Base-by-base conservation (phyloP, 2,113 vertebrate genomes). In the Pandion haliaetus region DNA sequence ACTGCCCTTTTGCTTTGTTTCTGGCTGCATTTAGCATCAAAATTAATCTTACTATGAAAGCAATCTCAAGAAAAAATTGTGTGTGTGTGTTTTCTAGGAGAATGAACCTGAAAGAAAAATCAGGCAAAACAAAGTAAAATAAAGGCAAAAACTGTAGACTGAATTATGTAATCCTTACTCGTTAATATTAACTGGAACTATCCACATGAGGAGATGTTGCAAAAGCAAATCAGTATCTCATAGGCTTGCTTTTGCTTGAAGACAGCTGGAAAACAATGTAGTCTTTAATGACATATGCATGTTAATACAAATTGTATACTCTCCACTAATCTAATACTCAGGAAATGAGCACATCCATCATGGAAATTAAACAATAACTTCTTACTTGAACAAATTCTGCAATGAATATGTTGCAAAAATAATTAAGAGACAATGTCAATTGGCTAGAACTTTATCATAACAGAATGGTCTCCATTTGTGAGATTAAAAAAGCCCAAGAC, bases 331-430 rank as follows among this genome's bases (percentile, higher is more conserved):
- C 93, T 96, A 97, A 96, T 97, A 96, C 82, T 96, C 40, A 78
- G 88, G 86, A 97, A 97, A 97, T 97, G 96, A 98, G 96, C 90
- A 94, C 81, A 96, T 98, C 96, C 91, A 95, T 98, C 98, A 96
- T 57, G 47, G 82, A 98, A 97, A 95, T 98, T 96, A 97, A 96
- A 79, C 71, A 91, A 95, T 93, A 97, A 95, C 85, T 95, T 96
- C 86, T 97, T 95, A 92, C 69, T 95, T 88, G 82, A 91, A 92
- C 95, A 95, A 97, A 97, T 96, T 94, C 94, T 92, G 38, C 91
- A 63, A 97, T 78, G 93, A 96, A 97, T 97, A 93, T 74, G 70
- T 96, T 96, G 93, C 76, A 94, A 91, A 97, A 97, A 96, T 96
- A 98, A 98, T 97, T 98, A 97, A 97, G 82, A 93, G 91, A 96